phyloP scores from a whole-genome alignment of 2,113 vertebrate species.

The Chrysochloris asiatica region DNA sequence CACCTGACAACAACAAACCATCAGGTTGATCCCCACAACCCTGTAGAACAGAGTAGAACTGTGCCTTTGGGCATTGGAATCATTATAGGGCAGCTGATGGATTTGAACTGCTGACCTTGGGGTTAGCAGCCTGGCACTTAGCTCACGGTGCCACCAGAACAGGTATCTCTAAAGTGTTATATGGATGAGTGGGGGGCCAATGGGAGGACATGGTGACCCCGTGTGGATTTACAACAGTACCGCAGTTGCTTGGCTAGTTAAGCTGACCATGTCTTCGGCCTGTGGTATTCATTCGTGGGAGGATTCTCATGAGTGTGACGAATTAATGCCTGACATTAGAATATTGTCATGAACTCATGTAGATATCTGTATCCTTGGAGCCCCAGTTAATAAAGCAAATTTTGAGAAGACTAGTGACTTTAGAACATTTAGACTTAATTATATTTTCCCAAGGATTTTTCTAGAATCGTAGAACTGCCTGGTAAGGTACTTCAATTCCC shows the following conservation, averaged over 20 bases:
- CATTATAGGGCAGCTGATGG: too few relatives aligned
- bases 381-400: constrained; percentile 69
- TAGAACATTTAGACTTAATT: constrained; percentile 71
- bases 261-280: neutral
- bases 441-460: constrained; percentile 71
- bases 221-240: too few relatives aligned
- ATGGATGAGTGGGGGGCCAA: too few relatives aligned
- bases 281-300: neutral
- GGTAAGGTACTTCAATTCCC: constrained; percentile 67
- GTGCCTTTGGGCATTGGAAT: too few relatives aligned
- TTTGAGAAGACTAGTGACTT: constrained; percentile 63
- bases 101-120: too few relatives aligned
- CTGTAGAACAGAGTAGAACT: too few relatives aligned
- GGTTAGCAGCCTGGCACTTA: too few relatives aligned
- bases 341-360: constrained; percentile 43
- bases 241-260: neutral
- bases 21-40: too few relatives aligned
- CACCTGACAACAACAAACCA: too few relatives aligned
- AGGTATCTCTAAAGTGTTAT: too few relatives aligned
- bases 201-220: too few relatives aligned
- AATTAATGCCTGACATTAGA: constrained; percentile 49
- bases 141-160: too few relatives aligned
- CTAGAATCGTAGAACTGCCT: constrained; percentile 65
- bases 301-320: neutral
- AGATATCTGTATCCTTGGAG: constrained; percentile 42